A percentile compares a stretch with the other conserved stretches of the same genome.
Evolutionary conservation across 2,888 invertebrate genomes (phyloP).

Genomic region (Psococerastis gibbosa): DNA sequence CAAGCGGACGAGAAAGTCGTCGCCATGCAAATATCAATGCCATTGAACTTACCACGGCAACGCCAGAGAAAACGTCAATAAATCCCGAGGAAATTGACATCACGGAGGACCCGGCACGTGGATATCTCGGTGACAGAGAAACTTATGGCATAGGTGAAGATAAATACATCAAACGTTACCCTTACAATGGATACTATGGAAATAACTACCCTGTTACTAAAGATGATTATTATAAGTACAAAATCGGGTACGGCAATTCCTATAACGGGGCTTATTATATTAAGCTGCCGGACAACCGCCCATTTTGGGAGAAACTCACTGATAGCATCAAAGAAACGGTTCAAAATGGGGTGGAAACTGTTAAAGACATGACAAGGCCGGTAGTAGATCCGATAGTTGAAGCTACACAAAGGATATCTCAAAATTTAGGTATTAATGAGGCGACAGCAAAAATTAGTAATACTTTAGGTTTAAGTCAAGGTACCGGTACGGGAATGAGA

Average conservation of each 20-base stretch:
- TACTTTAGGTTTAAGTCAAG: conserved; percentile 6
- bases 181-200: conserved; percentile 14
- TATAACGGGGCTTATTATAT: conserved; percentile 13
- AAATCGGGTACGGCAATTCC: conserved; percentile 12
- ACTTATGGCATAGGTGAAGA: conserved; percentile 16
- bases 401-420: conserved; percentile 59
- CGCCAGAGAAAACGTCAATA: conserved; percentile 1
- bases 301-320: conserved; percentile 53
- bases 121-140: conserved; percentile 13
- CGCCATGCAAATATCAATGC: conserved; percentile 9
- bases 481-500: conserved; percentile 16
- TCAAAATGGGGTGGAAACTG: conserved; percentile 46
- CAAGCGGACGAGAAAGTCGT: conserved; percentile 10
- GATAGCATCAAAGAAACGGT: conserved; percentile 49
- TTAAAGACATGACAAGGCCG: conserved; percentile 44
- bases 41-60: conserved; percentile 6
- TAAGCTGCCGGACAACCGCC: conserved; percentile 26
- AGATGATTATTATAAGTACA: conserved; percentile 20
- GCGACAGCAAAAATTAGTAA: conserved; percentile 21
- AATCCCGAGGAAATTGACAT: conserved; percentile 10
- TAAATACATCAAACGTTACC: conserved; percentile 16
- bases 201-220: conserved; percentile 18
- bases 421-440: conserved; percentile 47
- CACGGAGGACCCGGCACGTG: conserved; percentile 11
- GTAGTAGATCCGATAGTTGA: conserved; percentile 56